Base-by-base conservation (phyloP, 2,797 vertebrate genomes). In the Tenualosa ilisha region DNA sequence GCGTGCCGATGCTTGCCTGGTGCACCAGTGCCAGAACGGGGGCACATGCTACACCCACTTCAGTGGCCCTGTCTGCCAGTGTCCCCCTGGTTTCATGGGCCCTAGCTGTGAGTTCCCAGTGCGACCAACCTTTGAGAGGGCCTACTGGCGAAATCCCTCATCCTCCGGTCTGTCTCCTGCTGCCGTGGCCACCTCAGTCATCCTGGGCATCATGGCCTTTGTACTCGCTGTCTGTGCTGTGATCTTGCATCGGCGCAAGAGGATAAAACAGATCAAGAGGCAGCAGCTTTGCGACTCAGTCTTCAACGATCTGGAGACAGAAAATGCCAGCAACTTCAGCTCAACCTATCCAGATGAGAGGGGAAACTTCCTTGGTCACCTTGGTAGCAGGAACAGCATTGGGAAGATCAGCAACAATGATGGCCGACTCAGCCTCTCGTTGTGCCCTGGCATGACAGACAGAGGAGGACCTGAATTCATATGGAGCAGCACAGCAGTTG, bases 11-110 rank as follows among this genome's bases (percentile, higher is more conserved):
- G 96, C 97, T 11, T 98, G 97, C 7, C 94, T 95, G 0, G 91
- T 93, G 0, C 92, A 91, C 3, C 97, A 97, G 0, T 98, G 97
- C 90, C 93, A 95, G 79, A 95, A 98, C 0, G 96, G 97, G 0
- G 97, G 96, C 63, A 97, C 96, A 0, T 98, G 97, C 93, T 98
- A 96, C 91, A 97, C 97, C 13, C 97, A 98, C 91, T 97, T 98
- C 91, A 96, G 96, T 0, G 97, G 97, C 13, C 96, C 97, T 0
- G 96, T 98, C 15, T 98, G 97, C 83, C 96, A 97, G 91, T 98
- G 97, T 81, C 94, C 96, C 0, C 93, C 95, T 0, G 96, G 97
- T 63, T 97, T 96, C 82, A 98, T 98, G 97, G 97, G 97, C 24
- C 91, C 95, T 0, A 96, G 95, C 37, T 98, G 97, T 0, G 97